phyloP scores from a whole-genome alignment of 2,113 vertebrate species.

The Oreochromis aureus region DNA sequence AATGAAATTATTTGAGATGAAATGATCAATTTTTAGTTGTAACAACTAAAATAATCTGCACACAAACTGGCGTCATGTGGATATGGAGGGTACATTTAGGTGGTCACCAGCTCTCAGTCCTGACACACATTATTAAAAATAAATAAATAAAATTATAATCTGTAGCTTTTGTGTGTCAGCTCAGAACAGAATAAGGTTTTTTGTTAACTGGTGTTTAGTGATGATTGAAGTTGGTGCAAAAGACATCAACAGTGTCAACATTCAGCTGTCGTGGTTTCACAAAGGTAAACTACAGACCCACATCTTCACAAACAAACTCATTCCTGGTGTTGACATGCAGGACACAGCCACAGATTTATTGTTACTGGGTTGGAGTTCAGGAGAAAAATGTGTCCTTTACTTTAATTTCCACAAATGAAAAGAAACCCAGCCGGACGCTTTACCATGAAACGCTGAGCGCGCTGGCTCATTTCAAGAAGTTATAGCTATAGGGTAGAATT shows the following conservation, averaged over 20 bases:
- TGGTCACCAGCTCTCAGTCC: not conserved
- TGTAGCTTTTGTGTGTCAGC: not conserved
- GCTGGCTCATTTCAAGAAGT: not conserved
- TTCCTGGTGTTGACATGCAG: not conserved
- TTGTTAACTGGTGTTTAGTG: accelerated
- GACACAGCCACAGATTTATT: not conserved
- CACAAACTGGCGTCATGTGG: not conserved
- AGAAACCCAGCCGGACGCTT: not conserved
- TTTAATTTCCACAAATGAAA: not conserved
- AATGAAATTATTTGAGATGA: not conserved
- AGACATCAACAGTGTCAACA: not conserved
- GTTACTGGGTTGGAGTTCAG: not conserved
- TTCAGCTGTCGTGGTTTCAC: not conserved
- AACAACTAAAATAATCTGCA: not conserved
- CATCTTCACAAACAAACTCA: not conserved
- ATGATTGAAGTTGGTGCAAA: not conserved
- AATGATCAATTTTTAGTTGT: accelerated
- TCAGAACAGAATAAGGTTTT: not conserved
- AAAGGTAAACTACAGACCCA: not conserved
- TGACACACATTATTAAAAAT: not conserved
- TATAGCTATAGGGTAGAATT: not conserved
- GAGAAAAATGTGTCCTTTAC: not conserved
- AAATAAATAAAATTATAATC: not conserved
- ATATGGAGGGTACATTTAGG: not conserved
- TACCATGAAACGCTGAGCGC: not conserved